phyloP scores from a whole-genome alignment of 2,113 vertebrate genomes.

The Cephalophus harveyi region DNA sequence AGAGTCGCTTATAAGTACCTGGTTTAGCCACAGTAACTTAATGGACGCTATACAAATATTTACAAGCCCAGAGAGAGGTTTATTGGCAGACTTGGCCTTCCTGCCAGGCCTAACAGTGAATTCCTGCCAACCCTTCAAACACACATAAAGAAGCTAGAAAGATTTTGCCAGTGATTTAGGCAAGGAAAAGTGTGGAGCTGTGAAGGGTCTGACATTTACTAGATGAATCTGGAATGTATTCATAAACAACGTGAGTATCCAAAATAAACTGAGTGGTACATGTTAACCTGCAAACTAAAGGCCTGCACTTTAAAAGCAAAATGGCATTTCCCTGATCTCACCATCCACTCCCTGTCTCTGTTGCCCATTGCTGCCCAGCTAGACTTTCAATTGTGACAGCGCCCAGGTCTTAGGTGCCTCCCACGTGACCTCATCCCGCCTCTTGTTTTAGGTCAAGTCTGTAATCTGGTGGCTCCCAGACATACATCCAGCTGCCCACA shows the following conservation, averaged over 20 bases:
- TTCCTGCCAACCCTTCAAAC: slow-evolving; percentile 25
- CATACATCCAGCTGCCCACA: background rate
- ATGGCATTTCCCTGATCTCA: background rate
- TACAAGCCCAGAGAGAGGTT: slow-evolving; percentile 19
- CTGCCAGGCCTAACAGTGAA: background rate
- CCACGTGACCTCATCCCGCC: background rate
- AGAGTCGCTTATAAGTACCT: background rate
- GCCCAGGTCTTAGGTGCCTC: background rate
- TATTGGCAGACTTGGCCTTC: slow-evolving; percentile 31
- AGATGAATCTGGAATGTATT: background rate
- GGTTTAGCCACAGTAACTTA: slow-evolving; percentile 8
- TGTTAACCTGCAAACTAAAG: background rate
- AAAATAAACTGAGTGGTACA: background rate
- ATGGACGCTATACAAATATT: slow-evolving; percentile 32
- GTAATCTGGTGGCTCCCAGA: background rate
- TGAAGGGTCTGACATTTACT: background rate
- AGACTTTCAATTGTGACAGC: background rate
- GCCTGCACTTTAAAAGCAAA: background rate
- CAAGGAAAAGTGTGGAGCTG: background rate
- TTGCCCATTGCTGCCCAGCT: background rate
- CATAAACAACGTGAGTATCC: background rate
- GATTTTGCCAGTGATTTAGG: background rate
- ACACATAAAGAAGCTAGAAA: background rate
- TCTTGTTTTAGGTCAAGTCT: background rate
- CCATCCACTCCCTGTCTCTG: background rate